Conservation (phyloP, 1,140 invertebrate genomes). For the Scaptomyza hsui region DNA sequence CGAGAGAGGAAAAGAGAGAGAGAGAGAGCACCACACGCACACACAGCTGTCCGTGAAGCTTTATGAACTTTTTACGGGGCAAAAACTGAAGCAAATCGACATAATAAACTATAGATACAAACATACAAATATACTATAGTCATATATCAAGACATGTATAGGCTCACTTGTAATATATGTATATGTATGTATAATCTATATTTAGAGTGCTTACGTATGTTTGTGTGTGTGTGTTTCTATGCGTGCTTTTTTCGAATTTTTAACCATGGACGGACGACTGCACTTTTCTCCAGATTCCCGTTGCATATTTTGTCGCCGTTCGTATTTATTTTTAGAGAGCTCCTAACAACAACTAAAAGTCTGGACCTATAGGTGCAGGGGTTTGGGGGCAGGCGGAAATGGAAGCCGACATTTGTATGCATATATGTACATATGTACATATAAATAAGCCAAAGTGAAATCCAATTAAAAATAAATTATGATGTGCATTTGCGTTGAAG, state of each 20-base stretch:
- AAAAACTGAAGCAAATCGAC: conserved; percentile 30
- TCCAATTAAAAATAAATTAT: conserved; percentile 80
- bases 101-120: conserved; percentile 29
- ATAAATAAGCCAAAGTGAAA: conserved; percentile 62
- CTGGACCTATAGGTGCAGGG: neutral
- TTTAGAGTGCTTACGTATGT: conserved; percentile 9
- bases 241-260: neutral
- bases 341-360: conserved; percentile 9
- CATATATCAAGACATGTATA: neutral
- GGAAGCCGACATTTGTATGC: conserved; percentile 39
- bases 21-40: conserved; percentile 32
- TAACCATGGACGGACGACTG: neutral
- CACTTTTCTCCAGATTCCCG: conserved; percentile 50
- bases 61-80: conserved; percentile 51
- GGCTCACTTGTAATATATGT: conserved; percentile 15
- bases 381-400: conserved; percentile 47
- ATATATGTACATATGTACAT: conserved; percentile 5
- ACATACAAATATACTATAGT: conserved; percentile 8
- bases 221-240: conserved; percentile 14
- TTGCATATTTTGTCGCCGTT: conserved; percentile 49
- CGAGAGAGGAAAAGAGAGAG: conserved; percentile 16
- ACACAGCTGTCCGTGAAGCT: conserved; percentile 30
- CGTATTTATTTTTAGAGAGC: conserved; percentile 54
- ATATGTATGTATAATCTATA: conserved; percentile 11
- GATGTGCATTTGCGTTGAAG: conserved; percentile 57